A percentile compares a stretch with the other conserved stretches of the same genome.
Evolutionary conservation across 2,797 vertebrate genomes (phyloP).

Genomic region (Decapterus maruadsi): DNA sequence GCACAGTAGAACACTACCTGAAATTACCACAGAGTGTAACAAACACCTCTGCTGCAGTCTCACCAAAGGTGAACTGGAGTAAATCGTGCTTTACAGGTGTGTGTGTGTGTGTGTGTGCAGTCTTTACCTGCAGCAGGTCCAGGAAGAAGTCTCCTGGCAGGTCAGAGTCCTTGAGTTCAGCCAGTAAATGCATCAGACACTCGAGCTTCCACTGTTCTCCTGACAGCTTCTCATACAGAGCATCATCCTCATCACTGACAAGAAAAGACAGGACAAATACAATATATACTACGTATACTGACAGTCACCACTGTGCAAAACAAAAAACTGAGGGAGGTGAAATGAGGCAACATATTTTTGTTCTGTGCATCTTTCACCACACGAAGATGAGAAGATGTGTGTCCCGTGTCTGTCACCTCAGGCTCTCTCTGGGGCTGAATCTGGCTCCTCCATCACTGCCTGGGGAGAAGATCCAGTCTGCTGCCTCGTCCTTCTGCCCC

Average conservation of each 20-base stretch:
- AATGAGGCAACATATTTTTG: background rate
- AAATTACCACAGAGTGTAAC: background rate
- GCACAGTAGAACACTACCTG: background rate
- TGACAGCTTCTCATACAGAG: constrained; percentile 91
- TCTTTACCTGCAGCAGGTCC: constrained; percentile 89
- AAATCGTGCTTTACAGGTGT: background rate
- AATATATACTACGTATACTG: background rate
- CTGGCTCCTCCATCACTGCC: constrained; percentile 88
- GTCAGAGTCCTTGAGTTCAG: constrained; percentile 86
- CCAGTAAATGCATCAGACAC: constrained; percentile 89
- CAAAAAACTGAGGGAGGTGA: background rate
- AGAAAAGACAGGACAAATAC: constrained; percentile 3
- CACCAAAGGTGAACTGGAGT: background rate
- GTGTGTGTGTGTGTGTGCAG: background rate
- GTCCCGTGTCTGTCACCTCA: constrained; percentile 79
- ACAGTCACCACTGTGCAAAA: no score
- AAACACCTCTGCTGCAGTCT: background rate
- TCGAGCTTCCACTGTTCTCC: constrained; percentile 91
- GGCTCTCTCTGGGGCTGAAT: constrained; percentile 70
- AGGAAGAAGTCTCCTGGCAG: constrained; percentile 95
- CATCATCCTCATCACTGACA: constrained; percentile 90
- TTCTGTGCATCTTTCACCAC: background rate
- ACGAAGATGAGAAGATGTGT: background rate
- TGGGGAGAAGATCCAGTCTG: constrained; percentile 83
- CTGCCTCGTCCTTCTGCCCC: constrained; percentile 57